A percentile compares a stretch with the other conserved stretches of the same genome.
phyloP scores from a whole-genome alignment of 2,797 vertebrate species.

The Huso huso region DNA sequence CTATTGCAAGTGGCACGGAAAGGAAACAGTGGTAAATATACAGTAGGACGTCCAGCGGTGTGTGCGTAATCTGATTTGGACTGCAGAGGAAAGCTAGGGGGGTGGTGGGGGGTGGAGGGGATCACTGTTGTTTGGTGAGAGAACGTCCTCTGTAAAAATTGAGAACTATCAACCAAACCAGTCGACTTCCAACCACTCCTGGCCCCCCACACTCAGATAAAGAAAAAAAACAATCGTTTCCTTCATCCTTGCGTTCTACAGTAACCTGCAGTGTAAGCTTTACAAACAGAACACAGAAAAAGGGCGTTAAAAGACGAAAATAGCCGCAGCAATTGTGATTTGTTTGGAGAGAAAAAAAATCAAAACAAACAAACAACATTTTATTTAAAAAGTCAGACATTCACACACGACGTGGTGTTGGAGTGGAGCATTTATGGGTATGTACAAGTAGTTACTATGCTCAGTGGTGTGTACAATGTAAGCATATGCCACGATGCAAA shows the following conservation, averaged over 20 bases:
- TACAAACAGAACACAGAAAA: constrained; percentile 21
- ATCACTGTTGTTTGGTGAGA: too few species aligned
- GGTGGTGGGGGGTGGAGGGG: too few species aligned
- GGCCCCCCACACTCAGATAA: constrained; percentile 29
- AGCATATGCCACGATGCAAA: not conserved
- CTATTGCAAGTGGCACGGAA: too few species aligned
- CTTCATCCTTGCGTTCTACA: constrained; percentile 26
- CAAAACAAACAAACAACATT: not conserved
- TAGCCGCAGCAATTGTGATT: constrained; percentile 6
- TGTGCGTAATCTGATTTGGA: too few species aligned
- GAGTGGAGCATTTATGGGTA: not conserved
- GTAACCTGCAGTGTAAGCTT: constrained; percentile 23
- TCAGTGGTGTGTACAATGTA: not conserved
- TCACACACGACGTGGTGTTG: constrained; percentile 4
- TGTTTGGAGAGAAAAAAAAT: constrained; percentile 3
- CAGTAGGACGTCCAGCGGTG: too few species aligned
- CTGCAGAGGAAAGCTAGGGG: too few species aligned
- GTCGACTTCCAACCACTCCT: constrained; percentile 27
- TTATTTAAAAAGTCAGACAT: not conserved
- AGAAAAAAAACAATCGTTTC: constrained; percentile 18
- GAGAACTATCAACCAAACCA: too few species aligned
- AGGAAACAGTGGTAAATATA: too few species aligned
- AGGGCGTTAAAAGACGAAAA: constrained; percentile 6
- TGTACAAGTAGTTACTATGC: constrained; percentile 14
- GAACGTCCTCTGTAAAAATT: too few species aligned